Evolutionary conservation across 2,888 invertebrate species (phyloP).

Genomic region (Tiliacea citrago): DNA sequence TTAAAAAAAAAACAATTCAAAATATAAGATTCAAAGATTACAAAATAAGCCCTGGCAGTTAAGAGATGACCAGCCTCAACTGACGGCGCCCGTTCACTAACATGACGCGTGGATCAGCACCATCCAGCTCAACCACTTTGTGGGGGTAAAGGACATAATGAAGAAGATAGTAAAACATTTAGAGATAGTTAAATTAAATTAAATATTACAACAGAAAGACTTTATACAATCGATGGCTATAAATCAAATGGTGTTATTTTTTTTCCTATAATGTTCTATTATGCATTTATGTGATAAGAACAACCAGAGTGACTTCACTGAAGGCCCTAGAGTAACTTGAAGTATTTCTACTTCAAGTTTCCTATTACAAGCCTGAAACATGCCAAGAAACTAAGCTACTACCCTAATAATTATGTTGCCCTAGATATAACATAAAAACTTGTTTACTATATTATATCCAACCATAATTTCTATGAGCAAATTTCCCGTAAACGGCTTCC

Average conservation of each 20-base stretch:
- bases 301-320: background rate
- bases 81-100: no score
- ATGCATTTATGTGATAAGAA: background rate
- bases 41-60: no score
- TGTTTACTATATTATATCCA: conserved; percentile 15
- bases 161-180: no score
- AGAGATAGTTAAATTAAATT: no score
- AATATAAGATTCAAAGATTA: no score
- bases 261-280: background rate
- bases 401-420: background rate
- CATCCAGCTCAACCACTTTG: no score
- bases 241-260: background rate
- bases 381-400: background rate
- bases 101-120: no score
- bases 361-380: background rate
- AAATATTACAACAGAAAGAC: no score
- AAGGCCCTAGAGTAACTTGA: background rate
- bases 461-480: conserved; percentile 39
- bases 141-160: no score
- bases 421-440: background rate
- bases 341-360: background rate
- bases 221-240: background rate
- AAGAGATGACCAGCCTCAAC: no score
- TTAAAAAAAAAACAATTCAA: no score
- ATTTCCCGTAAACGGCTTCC: conserved; percentile 60